Base-by-base conservation (phyloP, 2,888 invertebrate species). In the Tetrapedia diversipes region DNA sequence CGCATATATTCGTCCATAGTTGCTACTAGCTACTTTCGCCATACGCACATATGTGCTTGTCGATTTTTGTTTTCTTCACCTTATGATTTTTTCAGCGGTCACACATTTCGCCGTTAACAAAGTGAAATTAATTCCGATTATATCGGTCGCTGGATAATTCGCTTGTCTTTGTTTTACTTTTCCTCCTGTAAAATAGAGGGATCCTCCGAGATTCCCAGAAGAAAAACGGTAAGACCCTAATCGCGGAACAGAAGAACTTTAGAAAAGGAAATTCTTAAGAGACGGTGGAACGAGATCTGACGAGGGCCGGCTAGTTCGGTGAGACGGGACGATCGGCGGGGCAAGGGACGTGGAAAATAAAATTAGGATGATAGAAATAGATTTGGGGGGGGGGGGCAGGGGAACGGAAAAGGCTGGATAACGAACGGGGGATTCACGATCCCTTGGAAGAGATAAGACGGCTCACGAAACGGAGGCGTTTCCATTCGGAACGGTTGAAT, bases 301-400 rank as follows among this genome's bases (percentile, higher is more conserved):
- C 27, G 4, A n/a, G n/a, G n/a, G n/a, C n/a, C n/a, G n/a, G n/a
- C n/a, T n/a, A n/a, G n/a, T 45, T 65, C 22, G 11, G 49, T 19
- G 27, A 65, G 54, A 32, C 32, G 64, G 34, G 29, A 24, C 24
- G 43, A n/a, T 19, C 29, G 7, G 27, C 27, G 4, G 8, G 24
- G 45, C 3, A 24, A 54, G 19, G 10, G 16, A 37, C 11, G 11
- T 7, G 22, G 11, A 1, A 32, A 51, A 63, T 72, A 37, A 74
- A 63, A 51, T 72, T 63, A 74, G 61, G 41, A 74, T 72, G 51
- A 72, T 72, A 51, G 63, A 74, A 74, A 74, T 74, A 72, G 63
- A 72, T 57, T 74, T 47, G 24, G 27, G 4, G 73, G 19, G 37
- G 51, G 24, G 72, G 43, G 37, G 54, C 61, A 63, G 73, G 19